Evolutionary conservation across 1,140 invertebrate genomes (phyloP).

Genomic region (Sycophila sp.): DNA sequence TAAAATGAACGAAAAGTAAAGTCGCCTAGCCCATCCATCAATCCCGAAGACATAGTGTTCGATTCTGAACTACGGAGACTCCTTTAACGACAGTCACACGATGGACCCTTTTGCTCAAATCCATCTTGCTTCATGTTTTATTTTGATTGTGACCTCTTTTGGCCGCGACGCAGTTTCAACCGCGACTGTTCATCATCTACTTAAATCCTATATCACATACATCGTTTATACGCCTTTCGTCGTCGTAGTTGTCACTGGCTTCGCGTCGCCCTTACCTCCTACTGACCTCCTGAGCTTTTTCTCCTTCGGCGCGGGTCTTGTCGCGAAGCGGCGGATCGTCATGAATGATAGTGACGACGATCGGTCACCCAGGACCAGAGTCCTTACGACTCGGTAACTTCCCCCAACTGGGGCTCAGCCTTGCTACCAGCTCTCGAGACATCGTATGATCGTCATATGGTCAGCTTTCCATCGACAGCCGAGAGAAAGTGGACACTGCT

Average conservation of each 20-base stretch:
- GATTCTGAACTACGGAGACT: too few species aligned
- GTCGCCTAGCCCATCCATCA: conserved; percentile 2
- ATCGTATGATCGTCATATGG: not conserved
- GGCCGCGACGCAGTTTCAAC: not conserved
- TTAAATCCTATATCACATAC: conserved; percentile 32
- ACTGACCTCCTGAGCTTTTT: too few species aligned
- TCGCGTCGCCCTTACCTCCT: not conserved
- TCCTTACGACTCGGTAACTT: too few species aligned
- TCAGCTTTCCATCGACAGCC: not conserved
- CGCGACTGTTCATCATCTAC: not conserved
- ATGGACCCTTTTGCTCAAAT: not conserved
- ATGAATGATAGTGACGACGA: too few species aligned
- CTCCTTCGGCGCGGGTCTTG: too few species aligned
- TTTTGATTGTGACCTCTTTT: not conserved
- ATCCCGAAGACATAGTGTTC: not conserved
- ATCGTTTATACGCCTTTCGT: not conserved
- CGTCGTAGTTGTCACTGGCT: not conserved
- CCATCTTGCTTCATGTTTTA: not conserved
- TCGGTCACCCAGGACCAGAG: too few species aligned
- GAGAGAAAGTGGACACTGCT: not conserved
- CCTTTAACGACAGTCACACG: too few species aligned
- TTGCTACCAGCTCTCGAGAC: not conserved
- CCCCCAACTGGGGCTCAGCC: too few species aligned
- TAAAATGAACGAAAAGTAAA: not conserved
- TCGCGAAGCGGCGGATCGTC: too few species aligned